Conservation (phyloP, 1,140 invertebrate genomes). For the Sinella curviseta region DNA sequence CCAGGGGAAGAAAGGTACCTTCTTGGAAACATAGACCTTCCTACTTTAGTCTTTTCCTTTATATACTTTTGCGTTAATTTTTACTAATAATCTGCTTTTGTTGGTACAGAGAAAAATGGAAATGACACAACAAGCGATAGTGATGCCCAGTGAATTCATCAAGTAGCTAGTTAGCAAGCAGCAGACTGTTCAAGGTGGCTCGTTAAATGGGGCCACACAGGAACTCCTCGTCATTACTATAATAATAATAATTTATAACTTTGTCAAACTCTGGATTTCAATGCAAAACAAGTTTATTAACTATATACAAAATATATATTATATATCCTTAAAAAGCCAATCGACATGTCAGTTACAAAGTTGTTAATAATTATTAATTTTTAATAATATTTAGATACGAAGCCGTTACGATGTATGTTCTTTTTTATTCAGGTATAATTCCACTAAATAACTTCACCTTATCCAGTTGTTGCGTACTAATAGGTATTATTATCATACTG, state of each 20-base stretch:
- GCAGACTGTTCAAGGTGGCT: conserved; percentile 16
- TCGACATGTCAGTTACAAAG: conserved; percentile 10
- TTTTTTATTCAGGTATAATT: conserved; percentile 10
- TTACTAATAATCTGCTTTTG: not conserved
- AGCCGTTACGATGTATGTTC: not conserved
- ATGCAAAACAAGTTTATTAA: conserved; percentile 13
- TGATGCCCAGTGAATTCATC: conserved; percentile 48
- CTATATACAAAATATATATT: conserved; percentile 6
- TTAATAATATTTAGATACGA: not conserved
- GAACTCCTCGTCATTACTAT: conserved; percentile 9
- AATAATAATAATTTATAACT: not conserved
- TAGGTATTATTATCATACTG: not conserved
- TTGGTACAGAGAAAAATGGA: conserved; percentile 48
- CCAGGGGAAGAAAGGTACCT: conserved; percentile 88
- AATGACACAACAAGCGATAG: conserved; percentile 51
- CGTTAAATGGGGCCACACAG: not conserved
- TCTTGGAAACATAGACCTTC: conserved; percentile 25
- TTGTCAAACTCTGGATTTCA: conserved; percentile 19
- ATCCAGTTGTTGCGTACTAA: conserved; percentile 6
- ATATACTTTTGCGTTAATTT: not conserved
- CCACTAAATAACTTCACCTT: not conserved
- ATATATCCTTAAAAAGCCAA: not conserved
- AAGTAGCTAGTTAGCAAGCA: not conserved
- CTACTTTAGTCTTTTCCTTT: not conserved
- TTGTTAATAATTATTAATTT: conserved; percentile 19